Percentiles rank a stretch among this genome's conserved stretches.
phyloP scores from a whole-genome alignment of 2,888 invertebrate genomes.

The Melipona beecheii region DNA sequence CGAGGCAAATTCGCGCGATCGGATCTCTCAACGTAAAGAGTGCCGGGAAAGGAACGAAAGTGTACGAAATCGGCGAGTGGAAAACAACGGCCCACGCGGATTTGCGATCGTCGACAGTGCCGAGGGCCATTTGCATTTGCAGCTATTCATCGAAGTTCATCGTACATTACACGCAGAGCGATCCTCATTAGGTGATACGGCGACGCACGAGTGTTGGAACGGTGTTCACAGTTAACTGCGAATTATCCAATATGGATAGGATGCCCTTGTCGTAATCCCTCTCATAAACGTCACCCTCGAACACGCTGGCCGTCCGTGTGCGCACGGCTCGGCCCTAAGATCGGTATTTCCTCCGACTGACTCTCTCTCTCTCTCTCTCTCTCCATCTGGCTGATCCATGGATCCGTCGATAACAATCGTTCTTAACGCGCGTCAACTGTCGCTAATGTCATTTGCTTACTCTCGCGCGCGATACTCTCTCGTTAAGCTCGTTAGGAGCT shows the following conservation, averaged over 20 bases:
- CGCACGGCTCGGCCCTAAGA: conserved; percentile 10
- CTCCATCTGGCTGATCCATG: conserved; percentile 15
- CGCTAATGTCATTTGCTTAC: conserved; percentile 38
- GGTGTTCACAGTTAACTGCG: conserved; percentile 31
- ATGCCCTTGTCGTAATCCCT: conserved; percentile 43
- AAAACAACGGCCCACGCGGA: too few relatives aligned
- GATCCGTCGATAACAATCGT: conserved; percentile 43
- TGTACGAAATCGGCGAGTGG: too few relatives aligned
- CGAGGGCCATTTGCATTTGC: not conserved
- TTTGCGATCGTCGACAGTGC: too few relatives aligned
- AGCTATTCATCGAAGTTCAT: conserved; percentile 10
- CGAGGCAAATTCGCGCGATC: too few relatives aligned
- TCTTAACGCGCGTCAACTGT: conserved; percentile 37
- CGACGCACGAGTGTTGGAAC: not conserved
- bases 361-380: not conserved
- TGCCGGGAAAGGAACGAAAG: too few relatives aligned
- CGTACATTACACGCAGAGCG: conserved; percentile 9
- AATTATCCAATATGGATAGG: conserved; percentile 44
- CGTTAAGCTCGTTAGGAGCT: conserved; percentile 44
- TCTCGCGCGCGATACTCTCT: conserved; percentile 30
- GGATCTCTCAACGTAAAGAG: too few relatives aligned
- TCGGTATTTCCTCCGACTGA: conserved; percentile 8
- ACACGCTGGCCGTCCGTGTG: not conserved
- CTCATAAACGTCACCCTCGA: conserved; percentile 36
- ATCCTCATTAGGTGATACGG: conserved; percentile 29